A percentile compares a stretch with the other conserved stretches of the same genome.
phyloP scores from a whole-genome alignment of 2,797 vertebrate genomes.

The Cuculus canorus region DNA sequence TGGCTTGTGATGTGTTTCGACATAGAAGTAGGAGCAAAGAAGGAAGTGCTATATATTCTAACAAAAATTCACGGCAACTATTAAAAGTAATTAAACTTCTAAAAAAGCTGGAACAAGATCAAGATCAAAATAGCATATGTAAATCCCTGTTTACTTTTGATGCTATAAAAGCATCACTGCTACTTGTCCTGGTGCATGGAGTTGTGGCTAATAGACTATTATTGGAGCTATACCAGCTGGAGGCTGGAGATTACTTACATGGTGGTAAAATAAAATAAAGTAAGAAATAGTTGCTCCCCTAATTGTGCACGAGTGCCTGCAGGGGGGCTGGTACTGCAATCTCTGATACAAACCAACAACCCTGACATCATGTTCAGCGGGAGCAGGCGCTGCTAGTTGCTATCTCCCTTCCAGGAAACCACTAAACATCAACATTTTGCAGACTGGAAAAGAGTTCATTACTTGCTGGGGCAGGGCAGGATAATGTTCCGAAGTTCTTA shows the following conservation, averaged over 20 bases:
- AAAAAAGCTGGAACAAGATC: background rate
- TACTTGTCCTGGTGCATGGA: background rate
- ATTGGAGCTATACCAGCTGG: background rate
- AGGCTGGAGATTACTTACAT: background rate
- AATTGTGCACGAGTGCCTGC: background rate
- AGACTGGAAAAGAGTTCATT: conserved; percentile 22
- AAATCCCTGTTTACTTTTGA: conserved; percentile 32
- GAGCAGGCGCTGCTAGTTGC: background rate
- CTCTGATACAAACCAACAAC: background rate
- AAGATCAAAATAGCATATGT: background rate
- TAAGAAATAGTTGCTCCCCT: background rate
- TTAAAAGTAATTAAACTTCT: conserved; percentile 21
- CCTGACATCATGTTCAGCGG: background rate
- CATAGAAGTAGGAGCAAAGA: background rate
- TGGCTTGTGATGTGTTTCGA: background rate
- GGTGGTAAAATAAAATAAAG: background rate
- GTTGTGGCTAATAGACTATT: background rate
- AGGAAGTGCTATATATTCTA: background rate
- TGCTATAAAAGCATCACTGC: background rate
- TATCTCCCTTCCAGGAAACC: conserved; percentile 19
- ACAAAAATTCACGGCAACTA: background rate
- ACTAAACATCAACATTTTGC: conserved; percentile 1
- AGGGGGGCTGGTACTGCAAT: background rate
- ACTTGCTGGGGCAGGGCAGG: background rate
- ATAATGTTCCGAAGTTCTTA: conserved; percentile 1